phyloP scores from a whole-genome alignment of 2,888 invertebrate genomes.

The Pristionchus entomophagus region DNA sequence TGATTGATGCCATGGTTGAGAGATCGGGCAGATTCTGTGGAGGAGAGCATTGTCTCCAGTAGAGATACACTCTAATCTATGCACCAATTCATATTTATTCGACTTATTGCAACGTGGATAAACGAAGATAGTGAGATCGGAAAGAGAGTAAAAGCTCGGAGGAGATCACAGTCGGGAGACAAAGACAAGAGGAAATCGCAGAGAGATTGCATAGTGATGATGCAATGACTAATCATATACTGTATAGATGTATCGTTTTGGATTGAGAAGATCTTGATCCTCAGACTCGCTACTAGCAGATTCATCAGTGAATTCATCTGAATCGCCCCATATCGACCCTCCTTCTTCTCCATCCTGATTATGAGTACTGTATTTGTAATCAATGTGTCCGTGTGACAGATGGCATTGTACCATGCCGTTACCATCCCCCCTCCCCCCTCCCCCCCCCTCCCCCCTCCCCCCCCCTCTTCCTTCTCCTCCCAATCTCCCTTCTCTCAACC shows the following conservation, averaged over 20 bases:
- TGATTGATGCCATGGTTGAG: conserved; percentile 73
- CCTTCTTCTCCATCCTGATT: conserved; percentile 27
- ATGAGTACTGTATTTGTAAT: background rate
- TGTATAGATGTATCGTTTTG: conserved; percentile 62
- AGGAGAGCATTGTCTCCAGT: conserved; percentile 66
- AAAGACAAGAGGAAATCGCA: background rate
- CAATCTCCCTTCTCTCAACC: background rate
- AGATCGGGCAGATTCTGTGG: conserved; percentile 74
- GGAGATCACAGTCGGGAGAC: background rate
- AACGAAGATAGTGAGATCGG: background rate
- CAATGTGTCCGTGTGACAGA: background rate
- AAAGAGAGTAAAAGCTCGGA: background rate
- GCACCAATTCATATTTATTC: conserved; percentile 4
- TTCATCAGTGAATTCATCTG: conserved; percentile 38
- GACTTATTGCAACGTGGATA: background rate
- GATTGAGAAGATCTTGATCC: conserved; percentile 23
- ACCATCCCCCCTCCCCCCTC: background rate
- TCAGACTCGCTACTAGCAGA: background rate
- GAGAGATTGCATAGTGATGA: background rate
- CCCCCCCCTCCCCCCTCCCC: background rate
- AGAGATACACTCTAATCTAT: conserved; percentile 44
- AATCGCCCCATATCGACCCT: conserved; percentile 44
- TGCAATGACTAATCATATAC: conserved; percentile 60
- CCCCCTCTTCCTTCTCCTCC: background rate
- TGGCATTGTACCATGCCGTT: background rate